A percentile compares a stretch with the other conserved stretches of the same genome.
Conservation (phyloP, 1,140 invertebrate species). For the Propsilocerus akamusi region DNA sequence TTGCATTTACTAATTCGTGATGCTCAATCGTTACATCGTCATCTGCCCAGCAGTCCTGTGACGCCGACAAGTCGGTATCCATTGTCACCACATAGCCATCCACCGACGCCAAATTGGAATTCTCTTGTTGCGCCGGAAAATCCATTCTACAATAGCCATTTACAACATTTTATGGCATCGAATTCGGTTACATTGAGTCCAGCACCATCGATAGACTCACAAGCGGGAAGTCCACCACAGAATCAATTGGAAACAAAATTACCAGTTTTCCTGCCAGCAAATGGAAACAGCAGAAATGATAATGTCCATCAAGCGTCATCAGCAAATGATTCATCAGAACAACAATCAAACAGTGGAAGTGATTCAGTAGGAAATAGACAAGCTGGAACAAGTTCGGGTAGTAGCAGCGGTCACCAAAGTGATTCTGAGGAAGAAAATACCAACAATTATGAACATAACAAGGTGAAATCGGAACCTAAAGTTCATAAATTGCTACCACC, state of each 20-base stretch:
- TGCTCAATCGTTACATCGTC: constrained; percentile 48
- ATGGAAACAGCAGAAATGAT: constrained; percentile 6
- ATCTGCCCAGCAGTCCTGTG: constrained; percentile 63
- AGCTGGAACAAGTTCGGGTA: neutral
- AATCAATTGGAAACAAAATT: too few relatives aligned
- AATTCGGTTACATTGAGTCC: constrained; percentile 80
- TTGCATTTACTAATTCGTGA: constrained; percentile 73
- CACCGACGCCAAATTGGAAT: constrained; percentile 57
- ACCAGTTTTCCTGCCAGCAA: constrained; percentile 5
- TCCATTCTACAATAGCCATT: constrained; percentile 38
- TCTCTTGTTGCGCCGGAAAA: constrained; percentile 36
- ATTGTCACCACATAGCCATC: constrained; percentile 58
- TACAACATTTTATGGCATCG: constrained; percentile 46
- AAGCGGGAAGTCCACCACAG: constrained; percentile 65
- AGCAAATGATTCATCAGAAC: neutral
- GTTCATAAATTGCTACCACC: neutral
- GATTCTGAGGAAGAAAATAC: neutral
- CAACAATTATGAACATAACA: too few relatives aligned
- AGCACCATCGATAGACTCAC: constrained; percentile 72
- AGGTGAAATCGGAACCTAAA: neutral
- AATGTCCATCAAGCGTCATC: neutral
- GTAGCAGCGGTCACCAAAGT: neutral
- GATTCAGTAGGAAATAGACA: neutral
- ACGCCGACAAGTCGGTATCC: constrained; percentile 65
- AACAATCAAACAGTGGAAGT: neutral